Percentiles rank a stretch among this genome's conserved stretches.
These are phyloP conservation scores for Sinocyclocheilus maitianheensis DNA, from an alignment of 2,113 vertebrate genomes.

Conservation along the genomic window DNA sequence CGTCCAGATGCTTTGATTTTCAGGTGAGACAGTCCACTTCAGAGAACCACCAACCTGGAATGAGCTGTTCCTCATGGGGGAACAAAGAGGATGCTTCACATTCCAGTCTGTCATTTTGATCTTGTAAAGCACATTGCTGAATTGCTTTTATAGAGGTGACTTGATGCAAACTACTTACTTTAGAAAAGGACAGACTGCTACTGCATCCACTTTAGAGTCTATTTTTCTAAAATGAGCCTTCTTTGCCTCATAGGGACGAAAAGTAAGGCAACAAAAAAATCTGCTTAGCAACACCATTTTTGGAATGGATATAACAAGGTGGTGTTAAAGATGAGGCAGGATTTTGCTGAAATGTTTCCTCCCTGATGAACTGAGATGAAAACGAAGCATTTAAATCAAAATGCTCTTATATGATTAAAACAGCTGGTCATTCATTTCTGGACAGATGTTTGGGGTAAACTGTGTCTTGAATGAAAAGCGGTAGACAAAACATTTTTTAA, in stretches of 20 bases:
- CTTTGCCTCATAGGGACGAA: constrained; percentile 14
- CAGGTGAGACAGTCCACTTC: constrained; percentile 12
- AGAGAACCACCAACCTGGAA: constrained; percentile 27
- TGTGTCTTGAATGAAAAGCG: background rate
- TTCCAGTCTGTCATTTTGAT: constrained; percentile 35
- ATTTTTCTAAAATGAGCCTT: constrained; percentile 20
- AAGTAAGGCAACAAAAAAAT: background rate
- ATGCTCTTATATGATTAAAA: background rate
- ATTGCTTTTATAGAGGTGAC: constrained; percentile 41
- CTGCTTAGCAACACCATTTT: constrained; percentile 19
- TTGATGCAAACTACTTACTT: constrained; percentile 37
- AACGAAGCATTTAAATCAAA: background rate
- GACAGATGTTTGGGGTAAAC: background rate
- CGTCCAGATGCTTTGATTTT: constrained; percentile 4
- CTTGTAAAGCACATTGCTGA: constrained; percentile 38
- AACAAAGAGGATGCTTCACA: constrained; percentile 27
- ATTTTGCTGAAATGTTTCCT: background rate
- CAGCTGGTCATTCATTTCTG: background rate
- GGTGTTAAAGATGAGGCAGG: background rate
- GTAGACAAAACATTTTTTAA: background rate
- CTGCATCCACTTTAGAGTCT: constrained; percentile 2
- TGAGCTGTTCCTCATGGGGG: constrained; percentile 30
- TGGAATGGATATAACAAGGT: background rate
- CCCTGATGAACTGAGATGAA: background rate
- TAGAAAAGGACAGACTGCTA: constrained; percentile 37